Evolutionary conservation across 2,888 invertebrate genomes (phyloP), one percentile per base, ranked within the genome.

Genomic region (Branchipolynoe longqiensis): DNA sequence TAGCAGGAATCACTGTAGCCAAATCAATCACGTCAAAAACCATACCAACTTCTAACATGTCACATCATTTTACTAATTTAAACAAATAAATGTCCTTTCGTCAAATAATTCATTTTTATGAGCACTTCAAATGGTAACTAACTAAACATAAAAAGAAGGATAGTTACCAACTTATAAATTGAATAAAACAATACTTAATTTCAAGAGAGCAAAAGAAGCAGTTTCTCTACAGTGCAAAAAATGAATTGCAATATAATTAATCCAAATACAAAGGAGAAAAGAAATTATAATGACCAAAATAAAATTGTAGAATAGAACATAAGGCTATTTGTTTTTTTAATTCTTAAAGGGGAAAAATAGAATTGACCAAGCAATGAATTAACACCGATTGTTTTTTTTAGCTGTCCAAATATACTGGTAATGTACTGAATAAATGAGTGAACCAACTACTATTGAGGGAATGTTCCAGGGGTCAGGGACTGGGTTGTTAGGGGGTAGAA

Each of bases 351-450:
- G n/a, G n/a, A n/a, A n/a, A n/a, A n/a, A n/a, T n/a, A 36, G n/a
- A 25, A 78, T 78, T 54, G 78, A 78, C 78, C 78, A 78, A 78
- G 78, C 78, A 78, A 78, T 78, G 78, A 78, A 78, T 78, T 48
- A 78, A 78, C 78, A 78, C 54, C 78, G 28, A 78, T 48, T 78
- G 78, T 48, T 48, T n/a, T n/a, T n/a, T n/a, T 78, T 1, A 54
- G 78, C 48, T 78, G 78, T 41, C 54, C 28, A 73, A 64, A 78
- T 78, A 78, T 78, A 28, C n/a, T 78, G 28, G 22, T 78, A 48
- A 41, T 78, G 31, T 78, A 78, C 48, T 48, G 18, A 41, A 31
- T 48, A 41, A 54, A 78, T 41, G 41, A 48, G 78, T 78, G 78
- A 78, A 28, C 78, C 78, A 31, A 28, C 78, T 78, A 78, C 48